Conservation (phyloP, 2,797 vertebrate genomes). For the Bufotes viridis region DNA sequence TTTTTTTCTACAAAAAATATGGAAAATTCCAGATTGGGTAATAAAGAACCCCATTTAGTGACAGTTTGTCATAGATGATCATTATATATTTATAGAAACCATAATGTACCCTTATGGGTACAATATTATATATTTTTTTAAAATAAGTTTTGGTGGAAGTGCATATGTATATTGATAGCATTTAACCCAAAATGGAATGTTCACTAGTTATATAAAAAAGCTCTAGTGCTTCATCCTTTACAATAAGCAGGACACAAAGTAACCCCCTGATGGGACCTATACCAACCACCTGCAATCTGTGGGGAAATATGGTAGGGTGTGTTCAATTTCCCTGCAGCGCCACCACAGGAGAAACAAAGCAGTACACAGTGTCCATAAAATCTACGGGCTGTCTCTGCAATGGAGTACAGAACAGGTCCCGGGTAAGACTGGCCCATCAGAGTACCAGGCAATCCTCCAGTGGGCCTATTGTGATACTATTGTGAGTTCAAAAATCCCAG, state of each 20-base stretch:
- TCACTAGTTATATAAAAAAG: background rate
- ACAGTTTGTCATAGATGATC: background rate
- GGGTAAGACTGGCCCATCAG: no score
- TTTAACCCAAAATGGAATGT: background rate
- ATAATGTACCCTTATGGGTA: background rate
- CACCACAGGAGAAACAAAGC: no score
- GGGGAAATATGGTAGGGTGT: no score
- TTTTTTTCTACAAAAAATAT: background rate
- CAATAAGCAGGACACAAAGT: no score
- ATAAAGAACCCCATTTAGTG: background rate
- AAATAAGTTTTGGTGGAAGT: background rate
- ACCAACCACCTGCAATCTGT: no score
- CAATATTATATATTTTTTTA: background rate
- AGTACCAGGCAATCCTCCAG: no score
- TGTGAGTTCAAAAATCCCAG: no score
- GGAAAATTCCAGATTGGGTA: background rate
- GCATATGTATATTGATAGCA: background rate
- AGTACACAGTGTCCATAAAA: no score
- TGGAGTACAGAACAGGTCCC: no score
- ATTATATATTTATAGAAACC: background rate
- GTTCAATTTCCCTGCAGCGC: no score
- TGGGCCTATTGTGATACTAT: no score
- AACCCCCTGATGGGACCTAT: background rate
- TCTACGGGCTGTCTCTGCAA: no score
- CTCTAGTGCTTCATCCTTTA: background rate